These are phyloP conservation scores for Lagocephalus sceleratus DNA, from an alignment of 2,797 vertebrate species.

Conservation along the genomic window DNA sequence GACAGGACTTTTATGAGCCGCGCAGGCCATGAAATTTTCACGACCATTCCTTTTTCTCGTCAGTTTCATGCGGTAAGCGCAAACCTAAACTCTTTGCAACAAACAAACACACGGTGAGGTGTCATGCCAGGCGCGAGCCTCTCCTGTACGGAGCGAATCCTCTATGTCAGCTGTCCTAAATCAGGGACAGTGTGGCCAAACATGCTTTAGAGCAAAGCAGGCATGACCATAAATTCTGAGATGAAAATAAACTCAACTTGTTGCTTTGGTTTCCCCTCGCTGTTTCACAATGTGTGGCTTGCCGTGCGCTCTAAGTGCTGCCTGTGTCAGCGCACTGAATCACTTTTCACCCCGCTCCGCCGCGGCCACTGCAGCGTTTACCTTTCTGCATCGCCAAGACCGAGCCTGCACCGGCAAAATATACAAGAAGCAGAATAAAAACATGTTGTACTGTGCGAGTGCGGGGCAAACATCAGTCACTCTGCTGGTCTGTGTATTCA, in stretches of 20 bases:
- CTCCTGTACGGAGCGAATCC: slow-evolving; percentile 15
- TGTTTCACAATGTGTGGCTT: slow-evolving; percentile 60
- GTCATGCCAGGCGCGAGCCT: not conserved
- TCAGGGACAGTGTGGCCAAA: slow-evolving; percentile 37
- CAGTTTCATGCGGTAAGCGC: not conserved
- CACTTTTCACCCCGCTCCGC: slow-evolving; percentile 57
- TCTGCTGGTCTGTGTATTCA: slow-evolving; percentile 63
- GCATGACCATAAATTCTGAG: slow-evolving; percentile 34
- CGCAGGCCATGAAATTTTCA: not conserved
- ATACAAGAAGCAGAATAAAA: slow-evolving; percentile 72
- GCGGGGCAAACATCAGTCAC: slow-evolving; percentile 72
- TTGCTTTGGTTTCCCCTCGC: slow-evolving; percentile 50
- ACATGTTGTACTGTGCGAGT: slow-evolving; percentile 72
- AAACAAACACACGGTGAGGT: not conserved
- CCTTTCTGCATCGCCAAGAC: slow-evolving; percentile 56
- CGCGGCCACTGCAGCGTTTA: slow-evolving; percentile 52
- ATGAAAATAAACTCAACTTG: slow-evolving; percentile 57
- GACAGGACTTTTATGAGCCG: slow-evolving; percentile 3
- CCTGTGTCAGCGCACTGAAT: slow-evolving; percentile 50
- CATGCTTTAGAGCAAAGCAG: slow-evolving; percentile 28
- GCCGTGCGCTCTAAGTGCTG: slow-evolving; percentile 42
- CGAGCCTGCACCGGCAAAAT: slow-evolving; percentile 70
- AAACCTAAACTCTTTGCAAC: not conserved
- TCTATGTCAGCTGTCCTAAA: slow-evolving; percentile 31
- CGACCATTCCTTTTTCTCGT: not conserved